phyloP scores from a whole-genome alignment of 2,797 vertebrate genomes.

The Astyanax mexicanus region DNA sequence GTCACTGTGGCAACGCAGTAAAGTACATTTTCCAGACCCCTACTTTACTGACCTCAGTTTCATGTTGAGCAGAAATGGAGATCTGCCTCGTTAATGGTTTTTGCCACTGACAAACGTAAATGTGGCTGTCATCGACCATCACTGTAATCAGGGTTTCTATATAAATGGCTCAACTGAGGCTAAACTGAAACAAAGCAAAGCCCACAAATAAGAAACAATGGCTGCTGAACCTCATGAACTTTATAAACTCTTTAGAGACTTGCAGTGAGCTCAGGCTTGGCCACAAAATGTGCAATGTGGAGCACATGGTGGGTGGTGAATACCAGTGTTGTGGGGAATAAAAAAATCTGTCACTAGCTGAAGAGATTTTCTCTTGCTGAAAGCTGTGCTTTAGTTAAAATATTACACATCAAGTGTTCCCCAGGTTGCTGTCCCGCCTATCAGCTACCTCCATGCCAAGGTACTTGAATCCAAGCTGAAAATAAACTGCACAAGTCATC shows the following conservation, averaged over 20 bases:
- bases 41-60: no score
- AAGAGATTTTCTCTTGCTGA: background rate
- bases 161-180: background rate
- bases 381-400: background rate
- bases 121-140: background rate
- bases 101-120: background rate
- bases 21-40: background rate
- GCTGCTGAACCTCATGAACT: slow-evolving; percentile 4
- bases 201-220: background rate
- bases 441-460: no score
- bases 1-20: background rate
- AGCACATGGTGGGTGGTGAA: slow-evolving; percentile 1
- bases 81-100: background rate
- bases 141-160: background rate
- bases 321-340: background rate
- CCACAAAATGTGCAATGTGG: background rate
- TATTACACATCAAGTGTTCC: background rate
- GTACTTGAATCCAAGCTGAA: no score
- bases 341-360: background rate
- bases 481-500: no score
- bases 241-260: background rate
- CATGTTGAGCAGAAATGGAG: background rate
- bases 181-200: background rate
- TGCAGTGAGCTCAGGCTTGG: background rate
- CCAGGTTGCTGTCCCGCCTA: background rate